Conservation (phyloP, 2,888 invertebrate species). For the Lacanobia wlatinum region DNA sequence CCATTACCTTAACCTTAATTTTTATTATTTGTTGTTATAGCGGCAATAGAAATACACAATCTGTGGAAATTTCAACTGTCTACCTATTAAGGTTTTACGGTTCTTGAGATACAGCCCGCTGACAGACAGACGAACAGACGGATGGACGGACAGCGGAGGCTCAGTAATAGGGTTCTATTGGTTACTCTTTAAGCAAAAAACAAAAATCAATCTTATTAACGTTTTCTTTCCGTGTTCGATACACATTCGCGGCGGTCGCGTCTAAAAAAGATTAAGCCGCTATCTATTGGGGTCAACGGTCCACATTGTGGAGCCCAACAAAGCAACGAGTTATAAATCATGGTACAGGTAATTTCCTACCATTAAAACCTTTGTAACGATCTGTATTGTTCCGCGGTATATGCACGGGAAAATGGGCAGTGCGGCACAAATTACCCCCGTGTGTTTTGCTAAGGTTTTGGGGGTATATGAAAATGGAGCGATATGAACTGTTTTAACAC, state of each 20-base stretch:
- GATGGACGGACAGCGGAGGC: too few relatives aligned
- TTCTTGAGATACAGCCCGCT: too few relatives aligned
- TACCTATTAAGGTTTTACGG: too few relatives aligned
- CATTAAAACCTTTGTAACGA: constrained; percentile 83
- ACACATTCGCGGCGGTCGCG: constrained; percentile 56
- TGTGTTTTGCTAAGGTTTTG: constrained; percentile 56
- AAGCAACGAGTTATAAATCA: constrained; percentile 83
- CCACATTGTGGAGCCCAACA: constrained; percentile 74
- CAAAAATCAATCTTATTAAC: constrained; percentile 57
- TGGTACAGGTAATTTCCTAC: constrained; percentile 85
- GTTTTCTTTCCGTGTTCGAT: constrained; percentile 57
- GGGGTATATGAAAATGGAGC: constrained; percentile 14
- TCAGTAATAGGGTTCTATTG: too few relatives aligned
- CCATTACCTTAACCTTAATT: too few relatives aligned
- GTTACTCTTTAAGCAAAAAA: background rate
- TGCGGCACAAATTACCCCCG: constrained; percentile 59
- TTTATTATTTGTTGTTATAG: too few relatives aligned
- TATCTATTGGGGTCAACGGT: constrained; percentile 83
- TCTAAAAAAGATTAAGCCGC: constrained; percentile 76
- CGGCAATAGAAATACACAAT: too few relatives aligned
- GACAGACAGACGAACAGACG: too few relatives aligned
- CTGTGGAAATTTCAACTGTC: too few relatives aligned
- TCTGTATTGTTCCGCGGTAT: constrained; percentile 79
- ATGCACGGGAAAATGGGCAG: constrained; percentile 68
- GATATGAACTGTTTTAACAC: background rate